A percentile compares a stretch with the other conserved stretches of the same genome.
These are phyloP conservation scores for Palythoa grandis DNA, from an alignment of 92 coral and sea anemone genomes.

Conservation along the genomic window DNA sequence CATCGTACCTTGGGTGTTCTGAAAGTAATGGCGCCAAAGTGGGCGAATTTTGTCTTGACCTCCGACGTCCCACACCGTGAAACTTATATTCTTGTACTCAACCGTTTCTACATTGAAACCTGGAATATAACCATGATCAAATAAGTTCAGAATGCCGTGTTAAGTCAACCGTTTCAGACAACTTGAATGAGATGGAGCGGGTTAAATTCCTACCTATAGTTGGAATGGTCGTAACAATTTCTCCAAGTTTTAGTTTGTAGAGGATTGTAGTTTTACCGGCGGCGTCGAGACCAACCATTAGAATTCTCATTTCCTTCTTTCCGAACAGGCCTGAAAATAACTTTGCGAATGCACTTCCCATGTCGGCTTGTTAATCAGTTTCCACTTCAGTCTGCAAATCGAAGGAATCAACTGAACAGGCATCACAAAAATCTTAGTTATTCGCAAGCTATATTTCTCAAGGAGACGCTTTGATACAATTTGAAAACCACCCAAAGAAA, in stretches of 20 bases:
- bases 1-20: conserved; percentile 78
- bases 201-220: conserved; percentile 50
- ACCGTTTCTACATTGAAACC: conserved; percentile 59
- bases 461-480: neutral
- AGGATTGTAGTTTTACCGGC: conserved; percentile 55
- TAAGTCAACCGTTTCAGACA: neutral
- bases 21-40: conserved; percentile 77
- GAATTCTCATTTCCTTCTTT: conserved; percentile 60
- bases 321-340: conserved; percentile 54
- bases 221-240: conserved; percentile 55
- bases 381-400: neutral
- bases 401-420: neutral
- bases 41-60: conserved; percentile 66
- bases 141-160: neutral
- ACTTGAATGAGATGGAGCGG: neutral
- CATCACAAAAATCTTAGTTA: conserved; percentile 13
- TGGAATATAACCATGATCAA: conserved; percentile 14
- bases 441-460: neutral
- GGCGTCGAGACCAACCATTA: conserved; percentile 59
- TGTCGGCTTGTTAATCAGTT: neutral
- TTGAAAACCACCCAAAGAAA: neutral
- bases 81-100: conserved; percentile 58
- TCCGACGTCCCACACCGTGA: conserved; percentile 67
- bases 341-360: conserved; percentile 53
- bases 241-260: conserved; percentile 57